Percentiles rank a stretch among this genome's conserved stretches.
Conservation (phyloP, 2,888 invertebrate genomes). For the Lottia scabra region DNA sequence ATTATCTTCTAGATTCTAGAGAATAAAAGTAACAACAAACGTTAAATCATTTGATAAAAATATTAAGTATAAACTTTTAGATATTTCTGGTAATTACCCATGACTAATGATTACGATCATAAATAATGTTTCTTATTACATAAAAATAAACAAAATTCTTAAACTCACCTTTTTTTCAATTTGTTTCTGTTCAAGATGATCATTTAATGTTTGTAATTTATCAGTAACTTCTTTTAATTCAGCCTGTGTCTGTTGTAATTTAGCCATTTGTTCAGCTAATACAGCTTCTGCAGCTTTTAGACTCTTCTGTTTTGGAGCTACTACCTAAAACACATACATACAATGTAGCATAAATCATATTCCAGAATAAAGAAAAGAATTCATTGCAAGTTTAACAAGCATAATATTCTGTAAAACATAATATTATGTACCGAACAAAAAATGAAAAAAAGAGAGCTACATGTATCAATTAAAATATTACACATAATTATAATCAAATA, state of each 20-base stretch:
- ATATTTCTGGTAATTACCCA: too few species aligned
- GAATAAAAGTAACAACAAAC: background rate
- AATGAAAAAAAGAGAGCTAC: too few species aligned
- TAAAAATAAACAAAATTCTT: too few species aligned
- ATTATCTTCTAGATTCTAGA: constrained; percentile 65
- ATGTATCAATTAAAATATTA: too few species aligned
- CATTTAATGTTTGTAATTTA: constrained; percentile 61
- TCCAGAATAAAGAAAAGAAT: too few species aligned
- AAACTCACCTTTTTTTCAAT: constrained; percentile 59
- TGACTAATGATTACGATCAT: too few species aligned
- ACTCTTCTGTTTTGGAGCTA: constrained; percentile 66
- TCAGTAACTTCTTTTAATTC: constrained; percentile 64
- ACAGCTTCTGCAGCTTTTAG: constrained; percentile 58
- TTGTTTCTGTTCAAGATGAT: constrained; percentile 62
- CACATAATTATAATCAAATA: background rate
- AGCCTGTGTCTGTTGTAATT: constrained; percentile 60
- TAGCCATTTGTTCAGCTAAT: constrained; percentile 60
- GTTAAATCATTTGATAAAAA: too few species aligned
- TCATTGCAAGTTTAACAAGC: too few species aligned
- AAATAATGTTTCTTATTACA: too few species aligned
- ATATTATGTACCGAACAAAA: too few species aligned
- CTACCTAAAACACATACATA: constrained; percentile 50
- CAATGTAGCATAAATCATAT: background rate
- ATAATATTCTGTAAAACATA: too few species aligned
- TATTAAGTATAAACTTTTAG: too few species aligned